These are phyloP conservation scores for Dicranocentrus wangi DNA, from an alignment of 2,888 invertebrate species.

Conservation along the genomic window DNA sequence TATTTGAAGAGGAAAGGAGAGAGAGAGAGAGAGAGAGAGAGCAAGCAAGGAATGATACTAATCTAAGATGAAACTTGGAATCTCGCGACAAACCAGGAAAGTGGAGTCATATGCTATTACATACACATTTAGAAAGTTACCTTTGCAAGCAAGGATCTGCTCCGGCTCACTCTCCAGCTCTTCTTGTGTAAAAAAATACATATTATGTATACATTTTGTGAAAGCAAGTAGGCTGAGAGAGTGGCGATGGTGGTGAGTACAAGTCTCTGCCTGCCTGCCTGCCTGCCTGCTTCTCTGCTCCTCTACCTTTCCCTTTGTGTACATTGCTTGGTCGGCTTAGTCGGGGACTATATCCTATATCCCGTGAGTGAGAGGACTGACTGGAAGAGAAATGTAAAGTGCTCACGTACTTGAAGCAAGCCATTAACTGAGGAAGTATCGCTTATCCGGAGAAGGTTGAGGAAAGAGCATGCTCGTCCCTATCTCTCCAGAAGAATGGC, in stretches of 20 bases:
- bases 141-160: neutral
- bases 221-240: no score
- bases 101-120: neutral
- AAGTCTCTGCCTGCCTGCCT: no score
- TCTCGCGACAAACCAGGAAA: neutral
- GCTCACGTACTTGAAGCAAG: conserved; percentile 55
- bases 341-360: neutral
- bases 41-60: conserved; percentile 30
- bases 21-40: neutral
- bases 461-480: conserved; percentile 61
- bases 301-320: no score
- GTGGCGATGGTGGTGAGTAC: no score
- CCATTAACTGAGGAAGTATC: conserved; percentile 56
- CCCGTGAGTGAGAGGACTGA: neutral
- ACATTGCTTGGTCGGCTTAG: no score
- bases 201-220: no score
- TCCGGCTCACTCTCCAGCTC: no score
- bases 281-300: neutral
- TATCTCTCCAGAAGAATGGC: conserved; percentile 29
- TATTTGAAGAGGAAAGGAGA: no score
- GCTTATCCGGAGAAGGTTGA: conserved; percentile 50
- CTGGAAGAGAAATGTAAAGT: conserved; percentile 34
- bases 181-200: no score
- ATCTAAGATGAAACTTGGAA: conserved; percentile 48
- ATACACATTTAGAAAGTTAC: neutral